These are phyloP conservation scores for Labroides dimidiatus DNA, from an alignment of 2,797 vertebrate genomes.

Conservation along the genomic window DNA sequence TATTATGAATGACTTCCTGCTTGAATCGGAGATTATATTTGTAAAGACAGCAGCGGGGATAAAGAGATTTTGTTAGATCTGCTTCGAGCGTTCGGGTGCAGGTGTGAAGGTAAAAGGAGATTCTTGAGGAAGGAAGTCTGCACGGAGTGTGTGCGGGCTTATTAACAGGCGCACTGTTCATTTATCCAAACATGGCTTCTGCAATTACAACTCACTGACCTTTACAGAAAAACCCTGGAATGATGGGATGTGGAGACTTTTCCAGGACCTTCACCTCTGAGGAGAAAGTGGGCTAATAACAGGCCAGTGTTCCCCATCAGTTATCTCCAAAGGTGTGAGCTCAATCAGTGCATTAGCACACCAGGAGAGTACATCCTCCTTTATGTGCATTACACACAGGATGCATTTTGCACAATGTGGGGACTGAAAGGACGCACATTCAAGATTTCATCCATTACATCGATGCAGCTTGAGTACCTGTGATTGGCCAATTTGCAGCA, in stretches of 20 bases:
- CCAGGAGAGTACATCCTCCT: no score
- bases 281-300: no score
- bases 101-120: constrained; percentile 53
- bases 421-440: no score
- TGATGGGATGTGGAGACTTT: neutral
- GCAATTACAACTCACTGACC: constrained; percentile 5
- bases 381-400: no score
- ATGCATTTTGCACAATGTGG: no score
- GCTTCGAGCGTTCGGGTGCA: constrained; percentile 34
- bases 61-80: constrained; percentile 56
- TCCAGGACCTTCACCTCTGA: no score
- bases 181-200: constrained; percentile 14
- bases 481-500: constrained; percentile 13
- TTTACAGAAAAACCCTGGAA: constrained; percentile 5
- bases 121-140: constrained; percentile 3
- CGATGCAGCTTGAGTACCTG: neutral
- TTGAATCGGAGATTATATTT: constrained; percentile 60
- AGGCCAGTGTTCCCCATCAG: no score
- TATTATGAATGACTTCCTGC: constrained; percentile 42
- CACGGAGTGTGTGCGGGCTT: no score
- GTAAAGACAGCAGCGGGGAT: constrained; percentile 54
- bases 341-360: no score
- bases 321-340: no score
- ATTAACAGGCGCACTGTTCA: neutral
- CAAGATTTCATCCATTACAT: no score